Evolutionary conservation across 2,113 vertebrate genomes (phyloP), one percentile per base, ranked within the genome.

Genomic region (Podiceps cristatus): DNA sequence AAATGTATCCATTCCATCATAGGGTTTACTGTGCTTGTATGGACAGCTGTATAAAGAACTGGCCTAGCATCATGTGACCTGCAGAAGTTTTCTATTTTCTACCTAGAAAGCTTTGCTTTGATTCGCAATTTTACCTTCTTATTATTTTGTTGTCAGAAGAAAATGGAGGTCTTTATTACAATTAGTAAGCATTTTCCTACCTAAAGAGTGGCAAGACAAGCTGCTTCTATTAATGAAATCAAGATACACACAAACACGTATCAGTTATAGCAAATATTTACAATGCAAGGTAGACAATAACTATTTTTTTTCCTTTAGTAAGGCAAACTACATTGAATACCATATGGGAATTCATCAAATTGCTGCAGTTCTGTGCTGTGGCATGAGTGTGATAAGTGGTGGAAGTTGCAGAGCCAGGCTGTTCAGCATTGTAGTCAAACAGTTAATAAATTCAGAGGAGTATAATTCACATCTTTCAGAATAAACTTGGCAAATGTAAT

Each of bases 401-500:
- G 60, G 28, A 86, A 90, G 18, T 18, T 87, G 35, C 35, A 85
- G 52, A 91, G 33, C 33, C 35, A 69, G 74, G 23, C 60, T 90
- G 15, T 71, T 88, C 66, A 92, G 15, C 7, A 4, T 2, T 50
- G 13, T 58, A 66, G 42, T 44, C 31, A 74, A 95, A 83, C 14
- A 83, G 50, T 64, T 52, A 78, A 87, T 52, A 89, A 95, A 63
- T 66, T 45, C 5, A 74, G 42, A 77, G 29, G 18, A 78, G 18
- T 47, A 28, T 67, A 75, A 50, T 94, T 88, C 69, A 69, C n/a
- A 67, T 62, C 17, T 80, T 88, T 56, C 42, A 67, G 42, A 14
- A 58, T 88, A 72, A 89, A 52, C 22, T 81, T 86, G n/a, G 49
- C 15, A 82, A 86, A 86, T 69, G n/a, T 67, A 92, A 84, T 89